Percentiles rank a stretch among this genome's conserved stretches.
Evolutionary conservation across 2,888 invertebrate species (phyloP).

Genomic region (Anticlea derivata): DNA sequence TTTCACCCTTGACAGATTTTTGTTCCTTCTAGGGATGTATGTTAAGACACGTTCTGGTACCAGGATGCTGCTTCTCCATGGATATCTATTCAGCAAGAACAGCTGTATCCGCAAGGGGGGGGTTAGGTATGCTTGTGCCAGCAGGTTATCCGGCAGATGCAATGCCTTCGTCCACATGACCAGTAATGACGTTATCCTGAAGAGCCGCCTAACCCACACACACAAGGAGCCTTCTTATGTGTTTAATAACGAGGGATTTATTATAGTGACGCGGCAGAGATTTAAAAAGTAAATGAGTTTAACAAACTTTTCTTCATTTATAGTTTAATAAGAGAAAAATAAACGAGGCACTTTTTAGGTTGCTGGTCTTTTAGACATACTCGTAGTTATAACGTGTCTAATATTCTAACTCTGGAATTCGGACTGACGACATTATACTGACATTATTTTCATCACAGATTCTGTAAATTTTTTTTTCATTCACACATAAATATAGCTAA

Average conservation of each 20-base stretch:
- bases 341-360: no score
- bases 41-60: conserved; percentile 38
- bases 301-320: no score
- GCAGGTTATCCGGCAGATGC: conserved; percentile 40
- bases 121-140: conserved; percentile 41
- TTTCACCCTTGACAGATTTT: no score
- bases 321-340: no score
- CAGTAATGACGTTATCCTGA: conserved; percentile 37
- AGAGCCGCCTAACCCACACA: conserved; percentile 34
- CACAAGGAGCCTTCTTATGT: conserved; percentile 35
- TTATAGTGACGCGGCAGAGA: not conserved
- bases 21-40: conserved; percentile 40
- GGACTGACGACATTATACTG: no score
- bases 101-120: conserved; percentile 36
- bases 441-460: no score
- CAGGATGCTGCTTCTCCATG: conserved; percentile 40
- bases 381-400: no score
- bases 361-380: no score
- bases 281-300: no score
- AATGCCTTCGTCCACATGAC: conserved; percentile 42
- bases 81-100: conserved; percentile 47
- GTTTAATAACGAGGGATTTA: conserved; percentile 18
- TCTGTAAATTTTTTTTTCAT: no score
- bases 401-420: no score
- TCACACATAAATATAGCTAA: no score